Evolutionary conservation across 2,113 vertebrate genomes (phyloP).

Genomic region (Oncorhynchus mykiss): DNA sequence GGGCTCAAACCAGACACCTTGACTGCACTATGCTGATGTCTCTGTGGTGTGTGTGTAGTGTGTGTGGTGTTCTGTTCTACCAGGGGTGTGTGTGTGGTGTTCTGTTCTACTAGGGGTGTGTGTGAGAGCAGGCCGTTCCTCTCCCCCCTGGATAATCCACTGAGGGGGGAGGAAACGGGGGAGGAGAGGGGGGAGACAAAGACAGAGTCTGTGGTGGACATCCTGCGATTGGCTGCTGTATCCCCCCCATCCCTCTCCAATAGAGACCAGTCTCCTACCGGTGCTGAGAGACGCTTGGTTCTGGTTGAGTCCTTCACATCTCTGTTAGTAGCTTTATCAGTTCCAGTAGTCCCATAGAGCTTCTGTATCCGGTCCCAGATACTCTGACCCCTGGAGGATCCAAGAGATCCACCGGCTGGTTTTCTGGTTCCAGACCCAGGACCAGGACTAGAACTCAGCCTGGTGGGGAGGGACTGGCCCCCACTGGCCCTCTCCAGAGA

Average conservation of each 20-base stretch:
- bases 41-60: not conserved
- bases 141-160: conserved; percentile 37
- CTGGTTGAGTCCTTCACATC: conserved; percentile 25
- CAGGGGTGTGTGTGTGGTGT: not conserved
- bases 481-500: conserved; percentile 30
- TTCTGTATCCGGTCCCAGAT: conserved; percentile 69
- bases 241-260: not conserved
- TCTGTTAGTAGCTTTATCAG: conserved; percentile 18
- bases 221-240: conserved; percentile 1
- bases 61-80: too few relatives aligned
- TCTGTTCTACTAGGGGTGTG: too few relatives aligned
- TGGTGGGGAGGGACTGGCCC: conserved; percentile 59
- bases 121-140: conserved; percentile 19
- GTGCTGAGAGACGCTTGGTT: conserved; percentile 19
- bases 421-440: conserved; percentile 19
- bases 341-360: conserved; percentile 50
- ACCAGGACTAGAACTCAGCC: conserved; percentile 40
- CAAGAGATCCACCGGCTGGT: conserved; percentile 14
- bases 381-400: conserved; percentile 53
- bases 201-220: not conserved
- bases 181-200: conserved; percentile 28
- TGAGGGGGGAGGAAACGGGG: conserved; percentile 54
- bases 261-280: conserved; percentile 16
- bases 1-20: conserved; percentile 7
- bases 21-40: not conserved